Base-by-base conservation (phyloP, 2,113 vertebrate species). In the Clinocottus analis region DNA sequence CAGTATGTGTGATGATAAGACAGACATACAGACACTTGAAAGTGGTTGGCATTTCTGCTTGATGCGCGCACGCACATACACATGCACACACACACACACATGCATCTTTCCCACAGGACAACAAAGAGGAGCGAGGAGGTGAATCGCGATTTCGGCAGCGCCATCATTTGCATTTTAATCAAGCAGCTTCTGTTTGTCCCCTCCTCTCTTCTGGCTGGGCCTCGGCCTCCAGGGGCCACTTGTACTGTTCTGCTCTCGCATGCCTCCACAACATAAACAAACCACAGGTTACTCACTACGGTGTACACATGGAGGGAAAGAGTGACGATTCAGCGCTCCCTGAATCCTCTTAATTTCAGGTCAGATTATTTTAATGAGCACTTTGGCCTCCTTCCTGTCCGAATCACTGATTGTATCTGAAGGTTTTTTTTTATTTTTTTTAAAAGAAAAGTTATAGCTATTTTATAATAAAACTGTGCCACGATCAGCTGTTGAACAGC, bases 141-240 rank as follows among this genome's bases (percentile, higher is more conserved):
- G 64, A 78, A 69, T 72, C 79, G 59, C 73, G 63, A 87, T 67
- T 72, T 75, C 72, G 83, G 51, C 64, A 64, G 85, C 53, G 55
- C 71, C 62, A 79, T 89, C 74, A 87, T 94, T 93, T 93, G 91
- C 91, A 94, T 94, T 94, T 94, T 93, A 94, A 94, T 94, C 85
- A 93, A 90, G 90, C 81, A 74, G 72, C 86, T 82, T 88, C 62
- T 87, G 82, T 86, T 86, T 86, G 79, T 59, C 25, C 43, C 66
- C 72, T 72, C 73, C 64, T 74, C 75, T 84, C 73, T 69, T 84
- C 64, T 85, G 77, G 47, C 71, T n/a, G 55, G 69, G 27, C 45
- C 74, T 3, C 64, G 87, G 82, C 69, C 85, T 89, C 87, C 73
- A 56, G 85, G 90, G 86, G 82, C 79, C 78, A 83, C 89, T 89